phyloP scores from a whole-genome alignment of 92 coral and sea anemone species.

The Porites divaricata region DNA sequence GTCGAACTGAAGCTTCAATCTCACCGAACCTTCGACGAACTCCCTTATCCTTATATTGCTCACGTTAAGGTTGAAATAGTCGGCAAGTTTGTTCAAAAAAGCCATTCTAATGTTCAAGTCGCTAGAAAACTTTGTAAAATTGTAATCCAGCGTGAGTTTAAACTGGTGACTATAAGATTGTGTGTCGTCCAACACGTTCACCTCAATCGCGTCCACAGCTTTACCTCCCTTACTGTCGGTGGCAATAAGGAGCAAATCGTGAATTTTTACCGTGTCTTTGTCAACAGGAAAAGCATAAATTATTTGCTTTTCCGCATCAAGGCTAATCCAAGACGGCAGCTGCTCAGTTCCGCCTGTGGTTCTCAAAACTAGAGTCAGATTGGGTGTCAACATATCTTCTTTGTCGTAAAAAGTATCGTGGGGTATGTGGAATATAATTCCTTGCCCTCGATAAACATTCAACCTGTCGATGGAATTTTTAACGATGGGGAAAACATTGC shows the following conservation, averaged over 20 bases:
- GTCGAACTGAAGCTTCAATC: constrained; percentile 61
- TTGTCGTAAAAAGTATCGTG: constrained; percentile 73
- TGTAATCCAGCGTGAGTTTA: constrained; percentile 30
- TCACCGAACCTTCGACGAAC: constrained; percentile 51
- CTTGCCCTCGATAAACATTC: constrained; percentile 58
- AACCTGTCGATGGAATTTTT: constrained; percentile 47
- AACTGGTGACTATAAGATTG: constrained; percentile 50
- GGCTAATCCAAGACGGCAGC: constrained; percentile 69
- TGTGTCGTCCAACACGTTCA: constrained; percentile 45
- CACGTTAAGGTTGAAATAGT: constrained; percentile 59
- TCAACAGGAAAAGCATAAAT: constrained; percentile 73
- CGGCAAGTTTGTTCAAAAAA: constrained; percentile 68
- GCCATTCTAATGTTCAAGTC: constrained; percentile 59
- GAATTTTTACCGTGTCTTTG: constrained; percentile 37
- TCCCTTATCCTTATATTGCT: constrained; percentile 52
- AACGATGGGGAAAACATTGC: not conserved
- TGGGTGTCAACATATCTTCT: constrained; percentile 82
- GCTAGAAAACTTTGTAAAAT: constrained; percentile 51
- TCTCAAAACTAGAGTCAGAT: constrained; percentile 69
- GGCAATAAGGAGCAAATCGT: constrained; percentile 64
- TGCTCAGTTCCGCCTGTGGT: constrained; percentile 43
- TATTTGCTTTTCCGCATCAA: constrained; percentile 60
- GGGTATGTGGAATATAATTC: constrained; percentile 64
- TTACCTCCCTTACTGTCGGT: constrained; percentile 56
- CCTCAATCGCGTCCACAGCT: constrained; percentile 44